These are phyloP conservation scores for Drosophila sturtevanti DNA, from an alignment of 1,140 invertebrate genomes.

Conservation along the genomic window DNA sequence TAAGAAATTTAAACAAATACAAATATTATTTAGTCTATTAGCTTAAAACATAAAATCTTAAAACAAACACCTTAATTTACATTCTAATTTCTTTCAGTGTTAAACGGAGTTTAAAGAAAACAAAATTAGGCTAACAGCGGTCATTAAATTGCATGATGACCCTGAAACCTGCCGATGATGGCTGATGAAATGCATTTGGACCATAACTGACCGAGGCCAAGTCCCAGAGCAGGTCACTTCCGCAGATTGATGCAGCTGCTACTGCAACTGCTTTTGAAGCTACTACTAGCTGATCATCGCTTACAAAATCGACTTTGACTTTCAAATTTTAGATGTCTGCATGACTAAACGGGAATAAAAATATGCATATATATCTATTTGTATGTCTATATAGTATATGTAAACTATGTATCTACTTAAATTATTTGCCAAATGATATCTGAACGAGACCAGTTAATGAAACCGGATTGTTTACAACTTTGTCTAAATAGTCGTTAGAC, in stretches of 20 bases:
- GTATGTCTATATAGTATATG: background rate
- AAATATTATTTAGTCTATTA: no score
- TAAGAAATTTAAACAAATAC: no score
- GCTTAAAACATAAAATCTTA: no score
- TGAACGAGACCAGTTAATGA: conserved; percentile 22
- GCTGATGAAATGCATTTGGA: conserved; percentile 65
- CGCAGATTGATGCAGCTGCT: conserved; percentile 11
- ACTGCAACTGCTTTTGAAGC: conserved; percentile 24
- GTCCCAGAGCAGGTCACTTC: conserved; percentile 7
- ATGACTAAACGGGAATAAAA: background rate
- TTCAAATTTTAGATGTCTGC: conserved; percentile 53
- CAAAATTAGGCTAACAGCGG: conserved; percentile 22
- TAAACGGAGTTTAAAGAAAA: background rate
- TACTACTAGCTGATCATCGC: conserved; percentile 15
- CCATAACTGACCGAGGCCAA: conserved; percentile 20
- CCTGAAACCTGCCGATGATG: conserved; percentile 50
- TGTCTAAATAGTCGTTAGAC: conserved; percentile 12
- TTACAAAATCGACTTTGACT: conserved; percentile 74
- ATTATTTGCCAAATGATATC: conserved; percentile 16
- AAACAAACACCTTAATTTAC: no score
- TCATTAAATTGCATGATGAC: conserved; percentile 49
- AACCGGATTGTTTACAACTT: conserved; percentile 13
- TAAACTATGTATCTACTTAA: conserved; percentile 8
- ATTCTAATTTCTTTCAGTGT: background rate
- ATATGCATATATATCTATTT: background rate